Base-by-base conservation (phyloP, 2,797 vertebrate species). In the Pseudochaenichthys georgianus region DNA sequence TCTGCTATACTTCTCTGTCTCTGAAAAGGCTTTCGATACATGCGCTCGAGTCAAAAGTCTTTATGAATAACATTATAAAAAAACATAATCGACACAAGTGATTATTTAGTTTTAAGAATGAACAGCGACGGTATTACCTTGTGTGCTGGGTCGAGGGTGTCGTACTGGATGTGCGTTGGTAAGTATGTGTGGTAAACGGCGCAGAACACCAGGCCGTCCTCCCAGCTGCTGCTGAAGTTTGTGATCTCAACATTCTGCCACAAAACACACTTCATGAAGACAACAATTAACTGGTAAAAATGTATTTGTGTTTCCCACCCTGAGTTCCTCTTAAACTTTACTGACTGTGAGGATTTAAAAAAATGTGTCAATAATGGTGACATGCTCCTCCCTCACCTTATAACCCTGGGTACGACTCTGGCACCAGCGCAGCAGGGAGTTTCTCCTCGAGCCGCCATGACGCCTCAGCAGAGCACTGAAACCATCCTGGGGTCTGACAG, bases 201-300 rank as follows among this genome's bases (percentile, higher is more conserved):
- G 57, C 95, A 96, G 80, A 96, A 94, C 0, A 95, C 95, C 89
- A 96, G 83, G 48, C 95, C 95, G 9, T 96, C 95, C 55, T 93
- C 94, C 95, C 95, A 96, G 83, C 95, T 95, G 88, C 90, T 95
- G 83, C 95, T 96, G 90, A 96, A 96, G 87, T 96, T 96, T 42
- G 95, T 96, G 73, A 96, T 95, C 15, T 95, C 95, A 85, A 96
- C 94, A 64, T 95, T 90, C 95, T 96, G 91, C 62, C 46, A 71
- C 41, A 83, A 73, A 82, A 60, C n/a, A 61, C 1, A 77, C 17
- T 57, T 1, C 2, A 8, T 53, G 17, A 77, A 54, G 21, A 64
- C 38, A 53, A 42, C 2, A 34, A 0, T 12, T 9, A 61, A 47
- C 60, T 53, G 19, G 42, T 23, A 13, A 54, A 15, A 12, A 9